Evolutionary conservation across 2,797 vertebrate species (phyloP), one percentile per base, ranked within the genome.

Genomic region (Tenualosa thibaudeaui): DNA sequence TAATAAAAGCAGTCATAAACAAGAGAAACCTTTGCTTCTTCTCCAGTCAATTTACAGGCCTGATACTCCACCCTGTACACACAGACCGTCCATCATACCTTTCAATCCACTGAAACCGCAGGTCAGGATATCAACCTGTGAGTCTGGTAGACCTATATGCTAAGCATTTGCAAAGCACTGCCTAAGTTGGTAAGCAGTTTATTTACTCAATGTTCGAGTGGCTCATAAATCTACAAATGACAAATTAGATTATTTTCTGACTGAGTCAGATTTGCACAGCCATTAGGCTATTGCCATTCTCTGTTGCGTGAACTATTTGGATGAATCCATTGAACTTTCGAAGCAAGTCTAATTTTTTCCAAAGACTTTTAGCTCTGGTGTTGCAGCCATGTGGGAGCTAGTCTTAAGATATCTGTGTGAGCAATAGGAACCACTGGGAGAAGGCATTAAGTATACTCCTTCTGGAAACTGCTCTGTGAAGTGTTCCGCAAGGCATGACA

Each of bases 361-460:
- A 22, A 56, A 19, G 24, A n/a, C 26, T 68, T 81, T 62, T 53
- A 49, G 54, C 65, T 60, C 15, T 60, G 62, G 65, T 13, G 15
- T 46, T 78, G 62, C 62, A 43, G 83, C 89, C 89, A 89, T 87
- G 81, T 87, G 88, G 86, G 75, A 86, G 54, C 83, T 84, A 90
- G 88, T 86, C 71, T 56, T 40, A 60, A 82, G 83, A 86, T 75
- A 82, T 84, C 83, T 58, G 78, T 50, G 81, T 50, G 81, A 81
- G 86, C 82, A 85, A 83, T 31, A 71, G 24, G 22, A 83, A 54
- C 86, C 86, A 83, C 37, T 81, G 83, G 65, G 62, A 56, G 53
- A 49, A 65, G 84, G n/a, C 83, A 81, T 85, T 85, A 54, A 56
- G 62, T 82, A 71, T 65, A 82, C 84, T 82, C 83, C 87, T 86